Conservation (phyloP, 2,888 invertebrate species). For the Aphrophora alni region DNA sequence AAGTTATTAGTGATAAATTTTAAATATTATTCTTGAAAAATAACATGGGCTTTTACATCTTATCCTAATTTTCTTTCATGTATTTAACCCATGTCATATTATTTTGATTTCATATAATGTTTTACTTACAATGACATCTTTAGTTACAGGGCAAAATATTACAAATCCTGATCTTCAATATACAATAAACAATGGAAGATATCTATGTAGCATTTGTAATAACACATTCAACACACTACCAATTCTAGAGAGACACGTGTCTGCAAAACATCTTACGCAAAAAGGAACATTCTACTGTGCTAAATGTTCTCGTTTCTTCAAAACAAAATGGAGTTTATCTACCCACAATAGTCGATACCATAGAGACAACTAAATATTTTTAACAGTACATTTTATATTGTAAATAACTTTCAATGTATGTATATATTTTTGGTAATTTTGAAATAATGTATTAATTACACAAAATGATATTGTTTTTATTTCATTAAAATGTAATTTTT, state of each 20-base stretch:
- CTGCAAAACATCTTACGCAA: constrained; percentile 15
- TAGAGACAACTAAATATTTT: neutral
- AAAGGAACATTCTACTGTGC: constrained; percentile 19
- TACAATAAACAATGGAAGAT: constrained; percentile 7
- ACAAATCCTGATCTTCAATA: neutral
- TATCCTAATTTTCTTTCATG: too few relatives aligned
- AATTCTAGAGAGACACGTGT: constrained; percentile 19
- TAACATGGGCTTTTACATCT: too few relatives aligned
- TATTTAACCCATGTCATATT: neutral
- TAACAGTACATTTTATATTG: neutral
- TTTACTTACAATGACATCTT: neutral
- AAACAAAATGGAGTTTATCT: constrained; percentile 30
- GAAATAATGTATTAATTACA: too few relatives aligned
- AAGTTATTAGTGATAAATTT: too few relatives aligned
- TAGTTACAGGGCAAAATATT: neutral
- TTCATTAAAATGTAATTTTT: too few relatives aligned
- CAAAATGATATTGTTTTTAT: too few relatives aligned
- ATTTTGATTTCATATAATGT: neutral
- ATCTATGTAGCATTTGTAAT: constrained; percentile 12
- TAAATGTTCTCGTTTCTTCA: constrained; percentile 12
- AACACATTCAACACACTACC: constrained; percentile 21
- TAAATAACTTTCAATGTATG: neutral
- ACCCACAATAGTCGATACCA: constrained; percentile 29
- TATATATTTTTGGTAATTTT: too few relatives aligned
- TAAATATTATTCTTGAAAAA: too few relatives aligned